A percentile compares a stretch with the other conserved stretches of the same genome.
Conservation (phyloP, 92 coral and sea anemone species). For the Isaurus tuberculatus region DNA sequence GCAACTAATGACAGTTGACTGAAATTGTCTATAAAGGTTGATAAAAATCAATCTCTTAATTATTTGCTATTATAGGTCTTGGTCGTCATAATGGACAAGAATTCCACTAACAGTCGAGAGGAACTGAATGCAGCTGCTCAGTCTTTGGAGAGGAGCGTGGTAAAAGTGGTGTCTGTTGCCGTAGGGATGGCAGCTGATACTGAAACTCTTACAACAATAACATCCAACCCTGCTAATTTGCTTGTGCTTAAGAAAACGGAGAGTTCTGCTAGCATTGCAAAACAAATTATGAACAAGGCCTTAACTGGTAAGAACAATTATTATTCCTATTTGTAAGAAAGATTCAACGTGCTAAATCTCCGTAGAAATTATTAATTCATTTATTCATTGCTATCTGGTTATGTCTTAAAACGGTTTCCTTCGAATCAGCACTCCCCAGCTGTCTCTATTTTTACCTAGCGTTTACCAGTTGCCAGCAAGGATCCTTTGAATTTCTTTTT, state of each 20-base stretch:
- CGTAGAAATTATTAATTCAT: no score
- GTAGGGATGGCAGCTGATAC: constrained; percentile 75
- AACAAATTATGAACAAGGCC: constrained; percentile 70
- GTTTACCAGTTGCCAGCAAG: no score
- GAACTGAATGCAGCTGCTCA: constrained; percentile 55
- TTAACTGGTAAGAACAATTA: constrained; percentile 69
- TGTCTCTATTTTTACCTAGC: no score
- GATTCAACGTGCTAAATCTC: no score
- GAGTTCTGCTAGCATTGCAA: constrained; percentile 50
- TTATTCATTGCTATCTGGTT: no score
- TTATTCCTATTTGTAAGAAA: no score
- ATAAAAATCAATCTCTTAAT: no score
- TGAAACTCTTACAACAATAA: constrained; percentile 57
- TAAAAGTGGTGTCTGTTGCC: constrained; percentile 74
- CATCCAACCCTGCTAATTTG: constrained; percentile 30
- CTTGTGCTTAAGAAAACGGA: constrained; percentile 37
- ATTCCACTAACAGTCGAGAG: constrained; percentile 1
- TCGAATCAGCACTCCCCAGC: no score
- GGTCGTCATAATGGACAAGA: constrained; percentile 27
- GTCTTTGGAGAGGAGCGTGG: constrained; percentile 66
- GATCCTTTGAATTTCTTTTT: no score
- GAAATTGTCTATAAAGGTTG: background rate
- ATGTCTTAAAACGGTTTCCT: no score
- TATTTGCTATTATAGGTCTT: constrained; percentile 31
- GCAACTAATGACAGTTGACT: background rate